A percentile compares a stretch with the other conserved stretches of the same genome.
These are phyloP conservation scores for Addax nasomaculatus DNA, from an alignment of 2,113 vertebrate genomes.

Conservation along the genomic window DNA sequence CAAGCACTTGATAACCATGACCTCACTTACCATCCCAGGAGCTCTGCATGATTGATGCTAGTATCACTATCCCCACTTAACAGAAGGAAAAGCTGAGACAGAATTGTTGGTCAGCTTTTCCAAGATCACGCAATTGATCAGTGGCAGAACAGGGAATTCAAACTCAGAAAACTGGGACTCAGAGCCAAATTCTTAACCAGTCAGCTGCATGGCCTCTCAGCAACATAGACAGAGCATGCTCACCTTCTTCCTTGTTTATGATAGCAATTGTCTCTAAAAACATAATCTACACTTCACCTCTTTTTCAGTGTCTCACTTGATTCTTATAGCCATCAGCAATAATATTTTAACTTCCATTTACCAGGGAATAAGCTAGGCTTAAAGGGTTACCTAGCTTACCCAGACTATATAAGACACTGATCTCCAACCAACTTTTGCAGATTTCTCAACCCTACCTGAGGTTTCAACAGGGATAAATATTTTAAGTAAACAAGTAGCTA, in stretches of 20 bases:
- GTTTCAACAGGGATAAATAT: not conserved
- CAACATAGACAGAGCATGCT: fast-evolving
- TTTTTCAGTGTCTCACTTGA: not conserved
- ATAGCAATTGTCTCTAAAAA: not conserved
- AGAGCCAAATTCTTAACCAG: not conserved
- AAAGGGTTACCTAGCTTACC: not conserved
- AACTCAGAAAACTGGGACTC: not conserved
- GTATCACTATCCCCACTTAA: not conserved
- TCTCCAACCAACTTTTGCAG: not conserved
- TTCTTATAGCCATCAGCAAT: not conserved
- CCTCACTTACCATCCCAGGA: not conserved
- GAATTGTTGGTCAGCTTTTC: not conserved
- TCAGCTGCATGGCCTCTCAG: fast-evolving
- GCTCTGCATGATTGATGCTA: not conserved
- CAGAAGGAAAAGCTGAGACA: not conserved
- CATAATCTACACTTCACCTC: not conserved
- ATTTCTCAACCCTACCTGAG: not conserved
- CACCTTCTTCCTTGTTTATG: fast-evolving
- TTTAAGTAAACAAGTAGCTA: not conserved
- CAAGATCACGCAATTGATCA: not conserved
- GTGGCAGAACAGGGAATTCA: not conserved
- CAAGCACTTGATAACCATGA: not conserved
- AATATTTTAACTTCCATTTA: not conserved
- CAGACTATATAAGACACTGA: not conserved
- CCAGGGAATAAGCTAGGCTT: not conserved